phyloP scores from a whole-genome alignment of 2,113 vertebrate genomes.

The Thoracochromis brauschi region DNA sequence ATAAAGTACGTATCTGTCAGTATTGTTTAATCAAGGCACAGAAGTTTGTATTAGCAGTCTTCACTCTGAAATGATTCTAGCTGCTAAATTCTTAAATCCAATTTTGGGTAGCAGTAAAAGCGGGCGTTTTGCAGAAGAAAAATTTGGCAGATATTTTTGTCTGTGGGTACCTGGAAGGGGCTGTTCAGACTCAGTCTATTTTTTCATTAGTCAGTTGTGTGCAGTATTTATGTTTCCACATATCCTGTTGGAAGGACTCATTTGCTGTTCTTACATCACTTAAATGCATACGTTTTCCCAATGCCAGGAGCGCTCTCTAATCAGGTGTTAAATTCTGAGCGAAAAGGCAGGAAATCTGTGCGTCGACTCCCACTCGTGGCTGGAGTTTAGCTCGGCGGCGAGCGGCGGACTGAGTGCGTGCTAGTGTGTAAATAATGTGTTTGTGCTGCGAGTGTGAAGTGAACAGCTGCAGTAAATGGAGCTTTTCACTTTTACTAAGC shows the following conservation, averaged over 20 bases:
- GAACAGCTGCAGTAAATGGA: conserved; percentile 7
- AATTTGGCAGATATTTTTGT: neutral
- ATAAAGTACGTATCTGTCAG: neutral
- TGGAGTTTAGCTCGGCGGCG: neutral
- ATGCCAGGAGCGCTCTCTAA: neutral
- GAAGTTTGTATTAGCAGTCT: neutral
- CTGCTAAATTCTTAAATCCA: neutral
- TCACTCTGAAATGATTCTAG: neutral
- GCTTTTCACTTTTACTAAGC: neutral
- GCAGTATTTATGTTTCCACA: neutral
- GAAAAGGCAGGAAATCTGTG: neutral
- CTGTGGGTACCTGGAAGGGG: neutral
- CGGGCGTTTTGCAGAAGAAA: neutral
- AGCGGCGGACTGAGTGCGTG: neutral
- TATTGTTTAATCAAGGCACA: neutral
- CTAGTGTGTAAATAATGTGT: neutral
- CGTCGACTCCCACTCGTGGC: neutral
- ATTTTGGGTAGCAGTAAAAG: neutral
- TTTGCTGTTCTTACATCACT: neutral
- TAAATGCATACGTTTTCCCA: neutral
- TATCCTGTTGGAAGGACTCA: neutral
- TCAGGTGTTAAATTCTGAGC: neutral
- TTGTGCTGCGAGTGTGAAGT: neutral
- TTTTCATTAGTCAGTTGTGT: neutral
- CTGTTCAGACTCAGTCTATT: neutral